Evolutionary conservation across 2,888 invertebrate species (phyloP), one percentile per base, ranked within the genome.

Genomic region (Smittia sp.): DNA sequence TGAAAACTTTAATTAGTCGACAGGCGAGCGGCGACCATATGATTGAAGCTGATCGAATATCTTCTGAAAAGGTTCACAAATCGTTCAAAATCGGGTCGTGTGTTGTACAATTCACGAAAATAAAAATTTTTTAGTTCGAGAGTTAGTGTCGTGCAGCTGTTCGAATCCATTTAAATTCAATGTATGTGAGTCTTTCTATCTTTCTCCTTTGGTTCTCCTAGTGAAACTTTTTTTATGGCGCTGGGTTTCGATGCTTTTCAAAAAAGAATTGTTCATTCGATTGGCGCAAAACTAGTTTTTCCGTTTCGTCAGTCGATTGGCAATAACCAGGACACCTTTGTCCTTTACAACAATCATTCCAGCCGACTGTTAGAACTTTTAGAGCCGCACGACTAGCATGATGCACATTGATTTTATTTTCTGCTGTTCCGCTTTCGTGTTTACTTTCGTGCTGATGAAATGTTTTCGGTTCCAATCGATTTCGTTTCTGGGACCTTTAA

Each of bases 101-200:
- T 32, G 69, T 70, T 27, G 69, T 54, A 70, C 69, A 68, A 68
- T 46, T 46, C 15, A 46, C 4, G 15, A 15, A 15, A 46, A 13
- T 46, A 15, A 46, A 46, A 13, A 46, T 32, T 32, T 46, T 46
- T 46, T n/a, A 46, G 6, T 13, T 15, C 9, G 13, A 46, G 15
- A 46, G 46, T 68, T 68, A 41, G 25, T 70, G 27, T 32, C 27
- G 46, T 68, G 69, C 69, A 70, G 69, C 69, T 70, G 69, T 54
- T 70, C 69, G 13, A 15, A 20, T 54, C 52, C 69, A 54, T 54
- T 70, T 54, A 54, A 52, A 54, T 22, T 22, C 13, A 25, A 18
- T 25, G 52, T 25, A 18, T 70, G 32, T 70, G 68, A 41, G 24
- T 69, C 38, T 38, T 38, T 13, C 46, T 46, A 46, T 46, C 46